Base-by-base conservation (phyloP, 2,797 vertebrate species). In the Acanthurus tractus region DNA sequence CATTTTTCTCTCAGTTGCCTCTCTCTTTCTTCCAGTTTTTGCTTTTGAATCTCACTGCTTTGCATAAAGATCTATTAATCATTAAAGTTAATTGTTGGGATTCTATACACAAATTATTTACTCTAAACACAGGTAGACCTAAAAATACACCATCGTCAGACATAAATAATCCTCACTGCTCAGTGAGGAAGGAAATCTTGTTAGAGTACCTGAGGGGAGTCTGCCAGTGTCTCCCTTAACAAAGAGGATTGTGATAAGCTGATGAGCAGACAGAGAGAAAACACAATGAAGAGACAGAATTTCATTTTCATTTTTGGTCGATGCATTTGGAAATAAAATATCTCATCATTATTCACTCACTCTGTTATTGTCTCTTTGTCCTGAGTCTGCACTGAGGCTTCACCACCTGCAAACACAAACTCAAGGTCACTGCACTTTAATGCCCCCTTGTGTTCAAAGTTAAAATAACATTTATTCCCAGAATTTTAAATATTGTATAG, bases 1-100 rank as follows among this genome's bases (percentile, higher is more conserved):
- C 82, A 94, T 94, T 84, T 95, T 75, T 92, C 81, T 23, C 63
- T 83, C 46, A 94, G 65, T 61, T 95, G 86, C 49, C 89, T 79
- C 40, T 94, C 92, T 74, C 67, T 89, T 12, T 89, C 72, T 50
- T 63, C 22, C 55, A 94, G 81, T 50, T 87, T 80, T 59, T 91
- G 76, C 73, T 77, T 86, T 73, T 90, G 66, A 45, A 89, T 78
- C 55, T 93, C 88, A 1, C 22, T 70, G 25, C 63, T 89, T 61
- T 94, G 88, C 68, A 88, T 82, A 12, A 78, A 85, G 36, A 76
- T 75, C 91, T 93, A 40, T 55, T 23, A 48, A 74, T 58, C 4
- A 72, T 20, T 1, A 38, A 54, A 46, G 38, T 34, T 2, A 54
- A 36, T 9, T 2, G 42, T 53, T 22, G 63, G 1, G n/a, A 38